These are phyloP conservation scores for Silvanus unidentatus DNA, from an alignment of 2,888 invertebrate species.

Conservation along the genomic window DNA sequence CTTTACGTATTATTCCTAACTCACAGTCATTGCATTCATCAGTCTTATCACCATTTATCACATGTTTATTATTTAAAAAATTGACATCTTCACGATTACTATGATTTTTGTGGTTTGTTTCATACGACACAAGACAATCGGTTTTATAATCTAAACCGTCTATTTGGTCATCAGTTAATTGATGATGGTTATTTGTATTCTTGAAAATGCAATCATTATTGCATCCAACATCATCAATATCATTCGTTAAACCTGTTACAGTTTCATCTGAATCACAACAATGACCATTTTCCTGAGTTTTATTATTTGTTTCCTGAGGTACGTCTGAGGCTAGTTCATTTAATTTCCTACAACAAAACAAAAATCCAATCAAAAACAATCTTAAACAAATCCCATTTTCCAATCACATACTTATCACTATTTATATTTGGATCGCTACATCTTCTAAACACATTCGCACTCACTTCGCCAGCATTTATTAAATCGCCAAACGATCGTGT, in stretches of 20 bases:
- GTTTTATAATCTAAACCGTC: conserved; percentile 21
- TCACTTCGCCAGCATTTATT: conserved; percentile 51
- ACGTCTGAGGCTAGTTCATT: conserved; percentile 9
- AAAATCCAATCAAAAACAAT: too few relatives aligned
- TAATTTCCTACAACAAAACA: conserved; percentile 17
- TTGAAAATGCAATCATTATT: conserved; percentile 41
- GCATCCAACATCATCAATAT: conserved; percentile 32
- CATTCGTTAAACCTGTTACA: conserved; percentile 2
- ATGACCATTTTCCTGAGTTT: conserved; percentile 4
- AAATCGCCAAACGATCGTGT: conserved; percentile 84
- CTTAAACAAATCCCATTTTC: too few relatives aligned
- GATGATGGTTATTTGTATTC: conserved; percentile 15
- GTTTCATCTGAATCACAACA: not conserved
- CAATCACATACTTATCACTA: conserved; percentile 67
- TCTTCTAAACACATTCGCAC: conserved; percentile 55
- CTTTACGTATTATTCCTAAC: conserved; percentile 1
- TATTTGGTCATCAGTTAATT: conserved; percentile 28
- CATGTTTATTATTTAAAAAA: conserved; percentile 22
- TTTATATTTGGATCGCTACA: conserved; percentile 82
- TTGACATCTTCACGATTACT: conserved; percentile 10
- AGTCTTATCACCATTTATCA: conserved; percentile 27
- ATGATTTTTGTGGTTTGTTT: conserved; percentile 23
- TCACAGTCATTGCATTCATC: conserved; percentile 3
- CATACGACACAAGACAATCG: conserved; percentile 16
- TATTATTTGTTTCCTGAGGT: conserved; percentile 14